These are phyloP conservation scores for Macrophya annulata DNA, from an alignment of 2,888 invertebrate species.

Conservation along the genomic window DNA sequence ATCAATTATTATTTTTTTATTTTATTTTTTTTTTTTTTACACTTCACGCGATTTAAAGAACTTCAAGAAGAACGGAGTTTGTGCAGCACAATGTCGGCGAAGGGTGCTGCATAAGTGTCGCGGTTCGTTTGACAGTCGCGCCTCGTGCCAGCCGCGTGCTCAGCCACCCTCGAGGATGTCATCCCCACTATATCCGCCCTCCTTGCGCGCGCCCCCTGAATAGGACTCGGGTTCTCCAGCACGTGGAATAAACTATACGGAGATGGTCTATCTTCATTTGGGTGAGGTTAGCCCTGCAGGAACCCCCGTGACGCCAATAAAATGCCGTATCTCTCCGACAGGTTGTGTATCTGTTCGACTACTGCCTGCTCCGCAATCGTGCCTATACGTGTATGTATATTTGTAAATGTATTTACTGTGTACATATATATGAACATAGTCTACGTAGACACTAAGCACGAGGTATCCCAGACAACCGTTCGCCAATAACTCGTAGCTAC, in stretches of 20 bases:
- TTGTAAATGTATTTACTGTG: background rate
- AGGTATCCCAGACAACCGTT: conserved; percentile 26
- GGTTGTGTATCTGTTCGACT: conserved; percentile 64
- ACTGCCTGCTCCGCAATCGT: conserved; percentile 42
- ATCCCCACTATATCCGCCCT: conserved; percentile 59
- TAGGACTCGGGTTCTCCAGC: conserved; percentile 18
- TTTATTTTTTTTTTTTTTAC: background rate
- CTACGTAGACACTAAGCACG: background rate
- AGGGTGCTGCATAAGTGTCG: conserved; percentile 56
- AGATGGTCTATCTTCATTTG: conserved; percentile 74
- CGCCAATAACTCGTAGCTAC: conserved; percentile 46
- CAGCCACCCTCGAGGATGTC: conserved; percentile 59
- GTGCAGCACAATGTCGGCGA: conserved; percentile 53
- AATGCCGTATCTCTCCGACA: conserved; percentile 70
- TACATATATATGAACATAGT: conserved; percentile 2
- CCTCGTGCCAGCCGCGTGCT: conserved; percentile 57
- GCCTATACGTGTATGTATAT: background rate
- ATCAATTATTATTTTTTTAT: background rate
- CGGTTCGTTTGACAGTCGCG: conserved; percentile 52
- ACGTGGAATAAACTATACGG: conserved; percentile 58
- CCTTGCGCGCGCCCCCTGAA: conserved; percentile 59
- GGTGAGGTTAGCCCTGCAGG: conserved; percentile 64
- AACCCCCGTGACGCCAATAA: conserved; percentile 77
- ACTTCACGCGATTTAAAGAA: conserved; percentile 17
- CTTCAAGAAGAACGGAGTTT: background rate